Evolutionary conservation across 2,113 vertebrate species (phyloP), one percentile per base, ranked within the genome.

Genomic region (Thymallus thymallus): DNA sequence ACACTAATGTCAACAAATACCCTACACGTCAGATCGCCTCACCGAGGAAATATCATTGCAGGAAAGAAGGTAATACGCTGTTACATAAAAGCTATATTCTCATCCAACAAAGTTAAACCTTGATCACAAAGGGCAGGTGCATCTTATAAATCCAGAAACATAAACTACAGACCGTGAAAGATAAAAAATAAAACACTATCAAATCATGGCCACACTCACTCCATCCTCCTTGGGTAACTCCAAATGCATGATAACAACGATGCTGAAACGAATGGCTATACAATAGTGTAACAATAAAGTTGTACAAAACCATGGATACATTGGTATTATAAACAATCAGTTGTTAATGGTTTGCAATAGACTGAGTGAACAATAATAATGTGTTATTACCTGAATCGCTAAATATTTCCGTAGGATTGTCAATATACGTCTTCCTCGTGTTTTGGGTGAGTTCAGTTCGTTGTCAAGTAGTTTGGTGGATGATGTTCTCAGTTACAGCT

Each of bases 401-500:
- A 69, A 76, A 78, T 74, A 63, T 82, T 20, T 74, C 80, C 79
- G 71, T 22, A 67, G 68, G 20, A 48, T 51, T 2, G 13, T 69
- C 75, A 58, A 56, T 75, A 64, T 16, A 80, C 71, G 79, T 81
- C 86, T 85, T 85, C 63, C 26, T 13, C 41, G 78, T 65, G 75
- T 58, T 81, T 24, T 18, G n/a, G 79, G 14, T 26, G 78, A 90
- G 82, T 88, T 90, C 72, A 58, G 80, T n/a, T 84, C 71, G 76
- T 69, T 81, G 80, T 76, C 80, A 89, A 80, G 80, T 74, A 88
- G 82, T 89, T 90, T 82, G 69, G 51, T 75, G 74, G 74, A 80
- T 79, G 77, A 90, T 74, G 88, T 91, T 84, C 90, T 51, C 87
- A 85, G 85, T 78, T 76, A 87, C 65, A 82, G 74, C 76, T 82